Evolutionary conservation across 2,113 vertebrate genomes (phyloP).

Genomic region (Myotis yumanensis): DNA sequence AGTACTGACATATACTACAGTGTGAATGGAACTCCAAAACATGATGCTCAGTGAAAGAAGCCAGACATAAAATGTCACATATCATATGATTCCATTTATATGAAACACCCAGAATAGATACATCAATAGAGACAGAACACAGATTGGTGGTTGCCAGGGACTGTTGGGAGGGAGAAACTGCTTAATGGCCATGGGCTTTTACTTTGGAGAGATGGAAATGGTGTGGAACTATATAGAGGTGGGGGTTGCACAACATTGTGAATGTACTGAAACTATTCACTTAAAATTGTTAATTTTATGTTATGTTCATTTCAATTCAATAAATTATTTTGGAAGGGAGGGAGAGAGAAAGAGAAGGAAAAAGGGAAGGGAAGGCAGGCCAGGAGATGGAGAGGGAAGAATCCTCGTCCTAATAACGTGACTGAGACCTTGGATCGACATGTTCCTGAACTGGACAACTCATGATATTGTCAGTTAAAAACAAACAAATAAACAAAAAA

Average conservation of each 20-base stretch:
- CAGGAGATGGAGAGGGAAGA: neutral
- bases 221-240: neutral
- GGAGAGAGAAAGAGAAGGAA: neutral
- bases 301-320: neutral
- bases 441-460: neutral
- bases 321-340: neutral
- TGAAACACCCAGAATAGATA: neutral
- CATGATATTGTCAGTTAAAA: neutral
- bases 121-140: neutral
- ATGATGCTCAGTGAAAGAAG: neutral
- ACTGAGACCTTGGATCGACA: neutral
- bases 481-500: neutral
- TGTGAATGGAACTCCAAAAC: neutral
- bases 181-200: neutral
- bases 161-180: neutral
- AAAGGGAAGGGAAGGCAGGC: neutral
- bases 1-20: neutral
- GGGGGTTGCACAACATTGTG: neutral
- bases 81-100: neutral
- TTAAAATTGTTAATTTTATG: constrained; percentile 3
- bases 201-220: neutral
- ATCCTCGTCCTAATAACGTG: neutral
- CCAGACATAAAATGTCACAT: neutral
- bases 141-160: neutral
- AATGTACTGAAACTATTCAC: neutral